Conservation (phyloP, 2,888 invertebrate genomes). For the Dioctria rufipes region DNA sequence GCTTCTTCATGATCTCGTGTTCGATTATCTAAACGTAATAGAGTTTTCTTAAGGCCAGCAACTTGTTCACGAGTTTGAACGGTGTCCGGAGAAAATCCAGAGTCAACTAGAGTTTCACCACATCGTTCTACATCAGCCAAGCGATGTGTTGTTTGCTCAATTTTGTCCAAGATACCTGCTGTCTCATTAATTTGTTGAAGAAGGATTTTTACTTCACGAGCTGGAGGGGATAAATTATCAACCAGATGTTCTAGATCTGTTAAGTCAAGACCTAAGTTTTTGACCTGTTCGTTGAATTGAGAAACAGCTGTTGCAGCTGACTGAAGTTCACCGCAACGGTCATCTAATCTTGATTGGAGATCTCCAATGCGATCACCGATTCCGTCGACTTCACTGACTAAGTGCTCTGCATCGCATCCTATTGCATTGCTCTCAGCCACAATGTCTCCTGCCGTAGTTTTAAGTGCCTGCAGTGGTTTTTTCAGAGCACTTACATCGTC, state of each 20-base stretch:
- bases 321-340: conserved; percentile 84
- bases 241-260: conserved; percentile 86
- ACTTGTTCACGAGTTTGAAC: conserved; percentile 87
- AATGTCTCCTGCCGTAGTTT: conserved; percentile 79
- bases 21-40: conserved; percentile 85
- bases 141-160: conserved; percentile 78
- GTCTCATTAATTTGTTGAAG: conserved; percentile 88
- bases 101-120: conserved; percentile 85
- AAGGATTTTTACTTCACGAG: conserved; percentile 88
- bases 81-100: conserved; percentile 88
- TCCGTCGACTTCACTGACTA: conserved; percentile 84
- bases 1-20: conserved; percentile 85
- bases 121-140: conserved; percentile 80
- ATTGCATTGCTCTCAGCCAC: conserved; percentile 83
- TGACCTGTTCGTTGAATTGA: conserved; percentile 91
- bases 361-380: conserved; percentile 84
- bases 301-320: conserved; percentile 90
- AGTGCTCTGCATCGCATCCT: conserved; percentile 82
- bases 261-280: conserved; percentile 82
- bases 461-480: conserved; percentile 78
- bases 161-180: conserved; percentile 76
- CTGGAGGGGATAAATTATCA: conserved; percentile 88
- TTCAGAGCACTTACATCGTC: conserved; percentile 87
- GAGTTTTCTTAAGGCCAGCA: conserved; percentile 82
- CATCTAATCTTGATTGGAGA: conserved; percentile 82